Conservation (phyloP, 2,797 vertebrate species). For the Acanthurus leucopareius region DNA sequence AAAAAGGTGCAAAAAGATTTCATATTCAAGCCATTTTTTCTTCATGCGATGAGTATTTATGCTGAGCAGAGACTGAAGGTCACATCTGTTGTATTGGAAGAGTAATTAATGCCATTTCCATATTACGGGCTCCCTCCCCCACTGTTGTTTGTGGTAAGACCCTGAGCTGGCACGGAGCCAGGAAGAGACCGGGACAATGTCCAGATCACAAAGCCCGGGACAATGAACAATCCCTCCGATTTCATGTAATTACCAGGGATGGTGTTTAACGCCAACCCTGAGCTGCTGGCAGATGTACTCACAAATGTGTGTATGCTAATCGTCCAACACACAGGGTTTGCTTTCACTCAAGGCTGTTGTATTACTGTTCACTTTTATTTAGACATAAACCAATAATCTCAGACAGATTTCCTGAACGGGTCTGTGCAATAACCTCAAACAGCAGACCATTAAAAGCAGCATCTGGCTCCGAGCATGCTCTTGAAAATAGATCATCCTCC, state of each 20-base stretch:
- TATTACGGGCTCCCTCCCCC: slow-evolving; percentile 65
- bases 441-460: slow-evolving; percentile 37
- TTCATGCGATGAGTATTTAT: slow-evolving; percentile 58
- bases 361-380: slow-evolving; percentile 47
- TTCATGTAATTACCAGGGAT: slow-evolving; percentile 75
- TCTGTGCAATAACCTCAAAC: slow-evolving; percentile 40
- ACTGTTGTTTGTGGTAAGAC: slow-evolving; percentile 70
- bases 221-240: slow-evolving; percentile 77
- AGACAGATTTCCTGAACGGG: slow-evolving; percentile 40
- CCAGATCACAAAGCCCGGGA: slow-evolving; percentile 78
- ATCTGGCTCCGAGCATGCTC: slow-evolving; percentile 41
- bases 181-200: slow-evolving; percentile 72
- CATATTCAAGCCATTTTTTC: slow-evolving; percentile 14
- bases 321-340: neutral
- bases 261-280: slow-evolving; percentile 56
- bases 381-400: slow-evolving; percentile 45
- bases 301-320: slow-evolving; percentile 14
- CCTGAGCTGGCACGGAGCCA: slow-evolving; percentile 72
- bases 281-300: slow-evolving; percentile 57
- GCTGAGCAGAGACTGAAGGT: slow-evolving; percentile 67
- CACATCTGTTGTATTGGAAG: slow-evolving; percentile 80
- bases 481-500: slow-evolving; percentile 60
- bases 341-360: slow-evolving; percentile 39
- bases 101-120: slow-evolving; percentile 82
- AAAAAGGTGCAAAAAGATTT: slow-evolving; percentile 26